Evolutionary conservation across 2,797 vertebrate species (phyloP).

Genomic region (Lacerta bilineata): DNA sequence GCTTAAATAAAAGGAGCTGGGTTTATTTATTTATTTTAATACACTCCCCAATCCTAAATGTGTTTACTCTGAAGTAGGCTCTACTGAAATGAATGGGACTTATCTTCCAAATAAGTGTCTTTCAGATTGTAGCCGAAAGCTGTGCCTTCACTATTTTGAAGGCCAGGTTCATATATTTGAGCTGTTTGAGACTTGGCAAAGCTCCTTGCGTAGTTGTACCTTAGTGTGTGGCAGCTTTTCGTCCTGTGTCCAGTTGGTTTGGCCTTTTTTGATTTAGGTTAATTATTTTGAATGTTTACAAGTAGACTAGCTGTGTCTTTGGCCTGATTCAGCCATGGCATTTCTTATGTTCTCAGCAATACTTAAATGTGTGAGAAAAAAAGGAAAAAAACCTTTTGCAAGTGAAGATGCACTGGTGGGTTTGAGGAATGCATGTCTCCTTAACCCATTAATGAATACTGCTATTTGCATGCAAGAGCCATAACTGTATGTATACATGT

Average conservation of each 20-base stretch:
- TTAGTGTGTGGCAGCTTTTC: slow-evolving; percentile 2
- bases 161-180: not conserved
- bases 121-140: not conserved
- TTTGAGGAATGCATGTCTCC: not conserved
- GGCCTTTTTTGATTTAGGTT: slow-evolving; percentile 22
- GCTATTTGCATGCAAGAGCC: slow-evolving; percentile 11
- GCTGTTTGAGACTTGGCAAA: slow-evolving; percentile 44
- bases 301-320: not conserved
- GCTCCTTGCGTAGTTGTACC: not conserved
- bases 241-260: slow-evolving; percentile 16
- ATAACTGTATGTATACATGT: not conserved
- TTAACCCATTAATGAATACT: not conserved
- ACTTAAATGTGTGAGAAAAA: not conserved
- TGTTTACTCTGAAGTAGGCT: not conserved
- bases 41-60: not conserved
- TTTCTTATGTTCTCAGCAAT: not conserved
- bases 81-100: not conserved
- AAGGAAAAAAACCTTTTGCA: not conserved
- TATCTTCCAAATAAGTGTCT: not conserved
- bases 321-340: not conserved
- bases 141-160: not conserved
- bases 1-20: not conserved
- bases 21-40: slow-evolving; percentile 9
- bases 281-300: slow-evolving; percentile 17
- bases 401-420: not conserved